Evolutionary conservation across 92 coral and sea anemone species (phyloP).

Genomic region (Pocillopora grandis): DNA sequence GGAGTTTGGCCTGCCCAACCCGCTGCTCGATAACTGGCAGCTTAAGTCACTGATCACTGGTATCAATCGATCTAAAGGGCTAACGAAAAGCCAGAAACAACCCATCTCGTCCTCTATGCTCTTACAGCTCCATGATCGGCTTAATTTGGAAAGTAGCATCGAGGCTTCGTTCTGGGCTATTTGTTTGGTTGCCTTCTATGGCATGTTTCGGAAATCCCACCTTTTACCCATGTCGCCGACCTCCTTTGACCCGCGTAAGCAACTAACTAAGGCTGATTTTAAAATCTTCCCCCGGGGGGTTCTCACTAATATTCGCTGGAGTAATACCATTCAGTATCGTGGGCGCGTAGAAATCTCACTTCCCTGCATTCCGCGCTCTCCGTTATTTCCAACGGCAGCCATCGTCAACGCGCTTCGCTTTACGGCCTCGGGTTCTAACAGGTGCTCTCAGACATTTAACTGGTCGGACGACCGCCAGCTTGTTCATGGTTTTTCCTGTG

Average conservation of each 20-base stretch:
- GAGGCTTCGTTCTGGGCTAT: slow-evolving; percentile 54
- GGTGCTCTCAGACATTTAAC: slow-evolving; percentile 4
- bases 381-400: slow-evolving; percentile 44
- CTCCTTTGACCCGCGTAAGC: slow-evolving; percentile 34
- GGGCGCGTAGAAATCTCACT: slow-evolving; percentile 34
- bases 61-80: slow-evolving; percentile 8
- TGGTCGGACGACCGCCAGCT: slow-evolving; percentile 6
- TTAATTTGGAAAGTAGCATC: slow-evolving; percentile 7
- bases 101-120: slow-evolving; percentile 33
- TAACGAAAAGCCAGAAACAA: neutral
- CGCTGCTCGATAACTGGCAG: slow-evolving; percentile 4
- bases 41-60: slow-evolving; percentile 37
- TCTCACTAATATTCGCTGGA: slow-evolving; percentile 40
- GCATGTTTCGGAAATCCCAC: slow-evolving; percentile 21
- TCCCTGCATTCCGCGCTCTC: slow-evolving; percentile 30
- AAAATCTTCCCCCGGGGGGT: slow-evolving; percentile 33
- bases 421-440: neutral
- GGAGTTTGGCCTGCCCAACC: too few relatives aligned
- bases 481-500: neutral
- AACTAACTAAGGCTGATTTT: slow-evolving; percentile 46
- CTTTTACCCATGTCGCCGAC: slow-evolving; percentile 4
- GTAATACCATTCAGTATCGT: slow-evolving; percentile 54
- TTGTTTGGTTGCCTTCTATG: slow-evolving; percentile 37
- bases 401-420: slow-evolving; percentile 28
- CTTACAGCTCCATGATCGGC: neutral